A percentile compares a stretch with the other conserved stretches of the same genome.
phyloP scores from a whole-genome alignment of 2,888 invertebrate genomes.

The Pterostichus madidus region DNA sequence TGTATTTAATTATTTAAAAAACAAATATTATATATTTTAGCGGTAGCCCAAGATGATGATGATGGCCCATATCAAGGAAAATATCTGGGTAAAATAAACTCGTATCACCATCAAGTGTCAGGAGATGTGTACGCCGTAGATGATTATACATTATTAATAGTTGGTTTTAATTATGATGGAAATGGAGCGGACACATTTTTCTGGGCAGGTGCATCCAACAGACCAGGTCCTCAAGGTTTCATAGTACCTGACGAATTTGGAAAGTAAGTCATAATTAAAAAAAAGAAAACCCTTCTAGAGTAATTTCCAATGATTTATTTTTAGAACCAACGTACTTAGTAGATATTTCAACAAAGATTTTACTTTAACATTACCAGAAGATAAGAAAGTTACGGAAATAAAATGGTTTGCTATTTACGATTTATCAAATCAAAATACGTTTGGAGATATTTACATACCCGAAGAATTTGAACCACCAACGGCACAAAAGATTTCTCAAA shows the following conservation, averaged over 20 bases:
- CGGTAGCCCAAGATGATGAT: conserved; percentile 80
- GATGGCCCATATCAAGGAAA: conserved; percentile 89
- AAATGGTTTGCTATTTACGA: conserved; percentile 95
- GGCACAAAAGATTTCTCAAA: conserved; percentile 80
- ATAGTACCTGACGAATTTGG: conserved; percentile 93
- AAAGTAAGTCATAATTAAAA: conserved; percentile 81
- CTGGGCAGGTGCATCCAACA: conserved; percentile 93
- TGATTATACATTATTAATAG: conserved; percentile 88
- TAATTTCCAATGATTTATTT: conserved; percentile 69
- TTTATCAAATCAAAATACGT: conserved; percentile 90
- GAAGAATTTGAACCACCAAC: conserved; percentile 94
- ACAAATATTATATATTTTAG: background rate
- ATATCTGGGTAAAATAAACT: conserved; percentile 90
- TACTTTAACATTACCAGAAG: conserved; percentile 89
- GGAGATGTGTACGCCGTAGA: conserved; percentile 95
- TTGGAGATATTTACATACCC: conserved; percentile 93
- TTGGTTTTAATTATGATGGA: conserved; percentile 93
- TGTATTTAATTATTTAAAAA: background rate
- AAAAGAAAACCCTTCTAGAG: background rate
- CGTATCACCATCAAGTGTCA: conserved; percentile 94
- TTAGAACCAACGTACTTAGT: conserved; percentile 90
- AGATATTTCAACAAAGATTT: conserved; percentile 93
- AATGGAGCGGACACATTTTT: conserved; percentile 95
- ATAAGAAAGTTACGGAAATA: conserved; percentile 91
- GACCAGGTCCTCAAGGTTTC: conserved; percentile 94